Evolutionary conservation across 1,140 invertebrate species (phyloP).

Genomic region (Leptonema lineaticorne): DNA sequence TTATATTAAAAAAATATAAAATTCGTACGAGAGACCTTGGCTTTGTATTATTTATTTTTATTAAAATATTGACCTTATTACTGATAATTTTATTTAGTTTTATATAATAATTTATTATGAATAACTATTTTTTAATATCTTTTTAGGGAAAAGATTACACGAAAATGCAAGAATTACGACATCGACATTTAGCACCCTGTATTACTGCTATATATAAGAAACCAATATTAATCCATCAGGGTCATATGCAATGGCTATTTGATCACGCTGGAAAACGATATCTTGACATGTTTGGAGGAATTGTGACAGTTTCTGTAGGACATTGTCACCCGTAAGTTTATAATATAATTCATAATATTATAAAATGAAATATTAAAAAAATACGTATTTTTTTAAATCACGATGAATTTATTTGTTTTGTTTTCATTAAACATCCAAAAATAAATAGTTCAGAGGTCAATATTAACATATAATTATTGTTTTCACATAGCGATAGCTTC

Average conservation of each 20-base stretch:
- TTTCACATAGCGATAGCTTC: too few relatives aligned
- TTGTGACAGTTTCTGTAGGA: slow-evolving; percentile 96
- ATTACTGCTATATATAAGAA: slow-evolving; percentile 77
- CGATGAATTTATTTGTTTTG: not conserved
- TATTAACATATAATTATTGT: not conserved
- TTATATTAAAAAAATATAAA: slow-evolving; percentile 12
- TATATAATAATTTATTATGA: not conserved
- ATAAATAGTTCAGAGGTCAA: too few relatives aligned
- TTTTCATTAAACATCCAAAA: not conserved
- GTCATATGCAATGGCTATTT: slow-evolving; percentile 90
- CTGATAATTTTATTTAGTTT: not conserved
- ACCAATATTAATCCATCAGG: slow-evolving; percentile 82
- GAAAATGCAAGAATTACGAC: slow-evolving; percentile 59
- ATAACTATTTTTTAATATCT: too few relatives aligned
- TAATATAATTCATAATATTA: too few relatives aligned
- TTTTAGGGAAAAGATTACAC: slow-evolving; percentile 62
- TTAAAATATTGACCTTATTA: not conserved
- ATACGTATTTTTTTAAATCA: not conserved
- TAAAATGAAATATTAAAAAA: not conserved
- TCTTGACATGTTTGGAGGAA: slow-evolving; percentile 93
- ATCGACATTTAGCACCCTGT: slow-evolving; percentile 68
- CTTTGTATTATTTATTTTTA: not conserved
- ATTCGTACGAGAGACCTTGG: too few relatives aligned
- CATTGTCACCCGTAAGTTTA: slow-evolving; percentile 92
- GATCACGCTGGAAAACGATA: slow-evolving; percentile 85